Conservation (phyloP, 2,888 invertebrate genomes). For the Epistrophella euchroma region DNA sequence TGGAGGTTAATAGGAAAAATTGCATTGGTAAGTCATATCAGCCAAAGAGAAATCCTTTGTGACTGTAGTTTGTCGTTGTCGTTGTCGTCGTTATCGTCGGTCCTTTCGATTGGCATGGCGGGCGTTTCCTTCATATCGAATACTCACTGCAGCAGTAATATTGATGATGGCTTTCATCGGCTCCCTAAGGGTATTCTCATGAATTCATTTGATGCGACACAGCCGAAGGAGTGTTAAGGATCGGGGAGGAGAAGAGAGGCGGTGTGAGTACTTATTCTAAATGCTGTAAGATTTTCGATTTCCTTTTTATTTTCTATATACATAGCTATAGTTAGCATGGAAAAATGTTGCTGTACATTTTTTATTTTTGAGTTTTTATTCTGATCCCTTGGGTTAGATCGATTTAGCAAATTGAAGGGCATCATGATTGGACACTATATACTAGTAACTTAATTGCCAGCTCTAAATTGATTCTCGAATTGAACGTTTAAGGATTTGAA, state of each 20-base stretch:
- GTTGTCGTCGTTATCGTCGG: neutral
- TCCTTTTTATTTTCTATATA: slow-evolving; percentile 4
- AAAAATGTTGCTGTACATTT: neutral
- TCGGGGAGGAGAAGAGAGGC: neutral
- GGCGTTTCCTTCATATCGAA: slow-evolving; percentile 31
- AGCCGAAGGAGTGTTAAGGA: neutral
- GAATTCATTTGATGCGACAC: slow-evolving; percentile 66
- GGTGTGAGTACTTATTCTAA: slow-evolving; percentile 6
- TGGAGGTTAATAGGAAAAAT: slow-evolving; percentile 53
- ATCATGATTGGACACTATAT: slow-evolving; percentile 7
- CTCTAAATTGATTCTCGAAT: slow-evolving; percentile 28
- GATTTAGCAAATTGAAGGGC: slow-evolving; percentile 41
- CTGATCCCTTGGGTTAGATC: slow-evolving; percentile 10
- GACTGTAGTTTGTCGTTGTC: slow-evolving; percentile 5
- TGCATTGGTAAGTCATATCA: slow-evolving; percentile 54
- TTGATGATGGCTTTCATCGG: slow-evolving; percentile 70
- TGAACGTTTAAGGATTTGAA: slow-evolving; percentile 21
- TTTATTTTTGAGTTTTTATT: neutral
- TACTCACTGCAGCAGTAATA: slow-evolving; percentile 58
- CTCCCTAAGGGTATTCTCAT: slow-evolving; percentile 58
- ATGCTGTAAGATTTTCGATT: slow-evolving; percentile 32
- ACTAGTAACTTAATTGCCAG: slow-evolving; percentile 16
- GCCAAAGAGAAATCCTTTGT: slow-evolving; percentile 41
- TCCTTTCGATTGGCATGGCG: neutral
- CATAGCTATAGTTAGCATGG: neutral